Evolutionary conservation across 2,113 vertebrate species (phyloP), one percentile per base, ranked within the genome.

Genomic region (Pundamilia nyererei): DNA sequence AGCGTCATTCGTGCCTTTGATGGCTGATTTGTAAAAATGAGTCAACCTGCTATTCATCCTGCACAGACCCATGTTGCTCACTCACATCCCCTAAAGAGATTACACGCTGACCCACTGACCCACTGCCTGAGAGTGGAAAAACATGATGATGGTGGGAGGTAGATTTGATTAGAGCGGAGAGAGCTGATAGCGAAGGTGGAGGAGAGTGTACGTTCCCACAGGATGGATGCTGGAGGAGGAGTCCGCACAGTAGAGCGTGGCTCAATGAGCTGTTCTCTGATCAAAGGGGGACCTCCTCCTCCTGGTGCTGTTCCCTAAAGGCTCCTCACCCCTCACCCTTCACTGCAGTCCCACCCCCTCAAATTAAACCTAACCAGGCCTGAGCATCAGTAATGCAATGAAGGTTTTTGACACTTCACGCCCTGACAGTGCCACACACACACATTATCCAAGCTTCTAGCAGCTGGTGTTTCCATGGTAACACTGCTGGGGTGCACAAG

Each of bases 381-480:
- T 81, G 47, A 7, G 29, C 80, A 19, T 81, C 86, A 85, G 56
- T 40, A 45, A 79, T 72, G 24, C 62, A 80, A 91, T 65, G 54
- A 89, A 79, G 55, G 29, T 62, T 91, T 81, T 82, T 68, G 89
- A 92, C 91, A 86, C 91, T 85, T 90, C 33, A 35, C 40, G 8
- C 79, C 83, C 40, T 31, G 45, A 47, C 55, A 6, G 81, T 55
- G 68, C 56, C 56, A 38, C 85, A 56, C 86, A 83, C 33, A 33
- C 31, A 31, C 29, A 31, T 4, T 1, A 17, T 60, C 26, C 26
- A 31, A 60, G 56, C 56, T 82, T 89, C 77, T 11, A 9, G 89
- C 92, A 92, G 94, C 94, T 91, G 93, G 15, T 47, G 93, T 96
- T 95, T 84, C 95, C 92, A 94, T 95, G 85, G 95, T 3, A 86